Evolutionary conservation across 2,113 vertebrate genomes (phyloP), one percentile per base, ranked within the genome.

Genomic region (Actenoides hombroni): DNA sequence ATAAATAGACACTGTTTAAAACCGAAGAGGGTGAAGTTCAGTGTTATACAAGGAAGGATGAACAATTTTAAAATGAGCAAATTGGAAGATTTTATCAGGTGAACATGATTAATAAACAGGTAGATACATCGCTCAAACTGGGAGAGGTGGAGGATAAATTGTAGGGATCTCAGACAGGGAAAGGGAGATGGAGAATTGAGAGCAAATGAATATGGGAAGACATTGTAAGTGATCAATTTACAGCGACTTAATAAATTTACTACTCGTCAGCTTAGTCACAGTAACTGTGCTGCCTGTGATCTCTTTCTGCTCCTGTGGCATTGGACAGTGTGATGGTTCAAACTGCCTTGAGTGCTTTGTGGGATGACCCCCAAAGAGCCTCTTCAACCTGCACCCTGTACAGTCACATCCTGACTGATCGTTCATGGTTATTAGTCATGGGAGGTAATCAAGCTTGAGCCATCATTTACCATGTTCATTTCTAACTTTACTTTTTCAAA

Each of bases 401-500:
- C 28, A 6, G 5, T 40, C 40, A 11, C 51, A 33, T 12, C 78
- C 42, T 18, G 4, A 5, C 9, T 24, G 5, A 18, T 7, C 5
- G 10, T 8, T 42, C 26, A 7, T 37, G 25, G 16, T 10, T 13
- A 13, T 2, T 10, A 11, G 5, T 37, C 40, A 15, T 26, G 21
- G 59, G 31, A 26, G 10, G 5, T 4, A n/a, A 28, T 5, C 6
- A 11, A 49, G 31, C 12, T 71, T 2, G 2, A 70, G 44, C 24
- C 1, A 0, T 16, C 13, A 1, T 78, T 78, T 16, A 6, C 24
- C 7, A 0, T 1, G 3, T 31, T 83, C 18, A 21, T 59, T 51
- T 67, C 69, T 23, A 35, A 54, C 20, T 73, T 76, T 33, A 13
- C 17, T 51, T 46, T 51, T 92, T 46, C 0, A 48, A 82, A 42